phyloP scores from a whole-genome alignment of 2,113 vertebrate genomes.

The Zapus hudsonius region DNA sequence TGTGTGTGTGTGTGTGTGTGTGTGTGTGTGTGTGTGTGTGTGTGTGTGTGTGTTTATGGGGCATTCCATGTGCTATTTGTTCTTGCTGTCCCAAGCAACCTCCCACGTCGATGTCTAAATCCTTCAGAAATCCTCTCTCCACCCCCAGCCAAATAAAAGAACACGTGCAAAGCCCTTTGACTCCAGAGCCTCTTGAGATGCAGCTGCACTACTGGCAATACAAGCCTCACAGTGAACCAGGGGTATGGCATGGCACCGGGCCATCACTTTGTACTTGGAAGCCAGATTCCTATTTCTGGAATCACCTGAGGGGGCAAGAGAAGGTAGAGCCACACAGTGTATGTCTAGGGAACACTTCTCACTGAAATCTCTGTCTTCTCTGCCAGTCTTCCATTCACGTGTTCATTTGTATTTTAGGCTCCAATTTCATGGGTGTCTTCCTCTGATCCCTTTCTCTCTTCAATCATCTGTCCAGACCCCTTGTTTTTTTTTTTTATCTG shows the following conservation, averaged over 20 bases:
- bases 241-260: not conserved
- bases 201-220: constrained; percentile 64
- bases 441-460: not conserved
- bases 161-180: constrained; percentile 63
- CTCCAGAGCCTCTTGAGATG: constrained; percentile 19
- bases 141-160: constrained; percentile 71
- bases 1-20: not conserved
- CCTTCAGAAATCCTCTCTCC: constrained; percentile 39
- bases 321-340: not conserved
- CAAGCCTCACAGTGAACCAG: not conserved
- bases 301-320: not conserved
- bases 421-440: not conserved
- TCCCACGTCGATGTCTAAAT: constrained; percentile 7
- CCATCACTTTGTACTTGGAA: constrained; percentile 49
- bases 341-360: not conserved
- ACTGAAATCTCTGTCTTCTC: constrained; percentile 9
- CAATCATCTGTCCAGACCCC: not conserved
- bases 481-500: constrained; percentile 14
- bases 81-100: not conserved
- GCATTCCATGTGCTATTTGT: not conserved
- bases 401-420: not conserved
- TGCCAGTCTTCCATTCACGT: not conserved
- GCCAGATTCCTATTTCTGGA: constrained; percentile 34
- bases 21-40: not conserved
- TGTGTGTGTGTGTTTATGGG: not conserved